Conservation (phyloP, 1,140 invertebrate genomes). For the Choristoneura fumiferana region DNA sequence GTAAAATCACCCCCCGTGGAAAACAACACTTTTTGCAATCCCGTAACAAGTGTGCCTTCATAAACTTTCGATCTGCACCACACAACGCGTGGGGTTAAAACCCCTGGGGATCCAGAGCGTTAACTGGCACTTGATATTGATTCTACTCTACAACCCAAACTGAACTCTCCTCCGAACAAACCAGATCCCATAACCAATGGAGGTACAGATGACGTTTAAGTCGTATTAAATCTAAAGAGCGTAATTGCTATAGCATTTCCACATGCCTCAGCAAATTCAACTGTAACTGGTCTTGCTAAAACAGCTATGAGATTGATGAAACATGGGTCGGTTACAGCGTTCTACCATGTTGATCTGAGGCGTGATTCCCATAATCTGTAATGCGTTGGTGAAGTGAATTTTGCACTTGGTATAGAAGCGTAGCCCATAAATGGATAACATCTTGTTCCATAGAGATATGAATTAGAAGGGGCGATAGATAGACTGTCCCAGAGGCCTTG, state of each 20-base stretch:
- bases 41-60: constrained; percentile 60
- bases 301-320: constrained; percentile 31
- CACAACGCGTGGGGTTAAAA: constrained; percentile 50
- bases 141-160: constrained; percentile 20
- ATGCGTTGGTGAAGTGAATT: constrained; percentile 56
- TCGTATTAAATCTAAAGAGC: constrained; percentile 22
- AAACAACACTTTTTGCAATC: background rate
- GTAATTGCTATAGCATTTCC: constrained; percentile 34
- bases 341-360: constrained; percentile 24
- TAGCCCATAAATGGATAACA: constrained; percentile 50
- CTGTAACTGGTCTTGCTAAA: background rate
- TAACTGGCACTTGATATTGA: constrained; percentile 58
- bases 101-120: constrained; percentile 55
- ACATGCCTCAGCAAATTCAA: constrained; percentile 20
- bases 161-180: background rate
- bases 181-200: constrained; percentile 29
- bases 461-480: constrained; percentile 45
- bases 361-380: constrained; percentile 73
- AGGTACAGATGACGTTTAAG: constrained; percentile 22
- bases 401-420: constrained; percentile 56
- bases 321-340: constrained; percentile 24
- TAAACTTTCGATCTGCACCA: constrained; percentile 64
- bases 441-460: constrained; percentile 55
- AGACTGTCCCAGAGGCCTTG: constrained; percentile 30
- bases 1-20: constrained; percentile 50